These are phyloP conservation scores for Eidolon dupreanum DNA, from an alignment of 2,797 vertebrate species.

Conservation along the genomic window DNA sequence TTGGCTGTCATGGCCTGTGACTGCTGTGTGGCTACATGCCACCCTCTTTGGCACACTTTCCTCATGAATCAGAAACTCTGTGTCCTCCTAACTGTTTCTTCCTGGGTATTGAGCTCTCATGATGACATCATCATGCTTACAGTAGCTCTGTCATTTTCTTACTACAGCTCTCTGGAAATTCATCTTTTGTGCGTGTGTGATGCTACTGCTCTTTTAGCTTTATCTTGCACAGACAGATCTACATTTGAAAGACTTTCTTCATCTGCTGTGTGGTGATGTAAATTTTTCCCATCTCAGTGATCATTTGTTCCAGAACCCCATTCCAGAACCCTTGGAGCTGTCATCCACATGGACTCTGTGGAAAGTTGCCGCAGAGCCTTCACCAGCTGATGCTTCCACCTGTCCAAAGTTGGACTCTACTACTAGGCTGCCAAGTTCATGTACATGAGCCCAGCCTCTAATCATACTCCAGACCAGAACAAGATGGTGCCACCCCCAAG, in stretches of 20 bases:
- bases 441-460: no score
- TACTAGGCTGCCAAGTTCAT: no score
- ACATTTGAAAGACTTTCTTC: conserved; percentile 21
- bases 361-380: no score
- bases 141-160: not conserved
- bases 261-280: not conserved
- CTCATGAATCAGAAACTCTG: conserved; percentile 44
- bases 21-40: conserved; percentile 48
- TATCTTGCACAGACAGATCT: conserved; percentile 53
- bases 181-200: conserved; percentile 65
- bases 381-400: no score
- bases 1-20: conserved; percentile 66
- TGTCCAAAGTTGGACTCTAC: no score
- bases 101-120: conserved; percentile 22
- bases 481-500: not conserved
- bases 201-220: conserved; percentile 6
- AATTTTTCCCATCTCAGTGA: not conserved
- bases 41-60: conserved; percentile 45
- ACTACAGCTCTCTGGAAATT: conserved; percentile 36
- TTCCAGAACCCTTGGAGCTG: no score
- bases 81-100: not conserved
- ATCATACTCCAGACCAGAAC: no score
- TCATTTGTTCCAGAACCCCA: no score
- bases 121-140: not conserved
- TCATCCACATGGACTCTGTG: no score